phyloP scores from a whole-genome alignment of 2,113 vertebrate species.

The Symphodus melops region DNA sequence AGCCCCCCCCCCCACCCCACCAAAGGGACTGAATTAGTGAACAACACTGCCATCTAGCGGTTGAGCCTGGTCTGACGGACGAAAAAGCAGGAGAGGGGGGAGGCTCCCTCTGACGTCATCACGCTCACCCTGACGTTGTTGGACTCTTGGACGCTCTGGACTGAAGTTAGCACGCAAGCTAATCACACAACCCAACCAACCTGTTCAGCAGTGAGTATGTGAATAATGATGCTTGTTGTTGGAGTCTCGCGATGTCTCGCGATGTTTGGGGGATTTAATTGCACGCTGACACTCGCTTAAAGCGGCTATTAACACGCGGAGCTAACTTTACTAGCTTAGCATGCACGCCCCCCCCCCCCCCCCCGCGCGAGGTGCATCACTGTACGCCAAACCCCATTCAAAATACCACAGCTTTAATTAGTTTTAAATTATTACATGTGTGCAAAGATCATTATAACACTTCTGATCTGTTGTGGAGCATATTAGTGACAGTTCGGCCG shows the following conservation, averaged over 20 bases:
- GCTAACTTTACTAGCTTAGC: slow-evolving; percentile 34
- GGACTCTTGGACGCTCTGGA: slow-evolving; percentile 8
- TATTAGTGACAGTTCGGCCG: not conserved
- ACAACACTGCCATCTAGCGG: slow-evolving; percentile 26
- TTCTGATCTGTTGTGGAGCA: accelerated
- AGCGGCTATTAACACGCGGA: not conserved
- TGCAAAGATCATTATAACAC: accelerated
- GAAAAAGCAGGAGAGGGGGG: not conserved
- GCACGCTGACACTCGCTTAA: not conserved
- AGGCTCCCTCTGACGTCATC: slow-evolving; percentile 21
- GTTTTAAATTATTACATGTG: accelerated
- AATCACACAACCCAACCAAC: accelerated
- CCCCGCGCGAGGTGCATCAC: no score
- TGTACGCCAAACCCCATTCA: not conserved
- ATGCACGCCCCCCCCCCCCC: slow-evolving; percentile 18
- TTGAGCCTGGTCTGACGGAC: not conserved
- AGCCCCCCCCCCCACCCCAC: no score
- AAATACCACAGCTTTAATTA: not conserved
- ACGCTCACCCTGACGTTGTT: slow-evolving; percentile 6
- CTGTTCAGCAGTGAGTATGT: not conserved
- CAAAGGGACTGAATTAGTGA: not conserved
- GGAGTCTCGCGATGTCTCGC: not conserved
- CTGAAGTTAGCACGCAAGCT: slow-evolving; percentile 4
- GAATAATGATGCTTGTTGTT: not conserved
- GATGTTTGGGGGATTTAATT: not conserved